A percentile compares a stretch with the other conserved stretches of the same genome.
Conservation (phyloP, 2,113 vertebrate species). For the Cricetomys ansorgei region DNA sequence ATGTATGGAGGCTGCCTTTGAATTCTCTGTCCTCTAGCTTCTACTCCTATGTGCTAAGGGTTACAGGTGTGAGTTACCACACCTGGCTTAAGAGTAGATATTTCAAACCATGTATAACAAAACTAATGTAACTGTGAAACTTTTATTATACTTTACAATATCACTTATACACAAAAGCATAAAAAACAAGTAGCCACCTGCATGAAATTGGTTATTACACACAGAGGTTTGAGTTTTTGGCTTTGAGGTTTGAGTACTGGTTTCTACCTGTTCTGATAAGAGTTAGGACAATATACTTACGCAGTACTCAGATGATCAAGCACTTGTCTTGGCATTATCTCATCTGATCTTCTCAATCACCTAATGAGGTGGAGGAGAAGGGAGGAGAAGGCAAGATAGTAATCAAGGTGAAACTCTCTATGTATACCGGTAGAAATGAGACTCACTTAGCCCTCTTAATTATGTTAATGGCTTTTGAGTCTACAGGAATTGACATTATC, state of each 20-base stretch:
- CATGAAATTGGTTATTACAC: slow-evolving; percentile 9
- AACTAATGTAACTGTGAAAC: background rate
- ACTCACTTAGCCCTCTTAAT: background rate
- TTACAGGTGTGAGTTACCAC: background rate
- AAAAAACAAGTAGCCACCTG: background rate
- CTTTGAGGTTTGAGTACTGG: background rate
- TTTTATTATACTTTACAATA: background rate
- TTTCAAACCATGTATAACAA: background rate
- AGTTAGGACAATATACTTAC: background rate
- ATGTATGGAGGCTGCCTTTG: background rate
- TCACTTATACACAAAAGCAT: background rate
- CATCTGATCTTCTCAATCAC: background rate
- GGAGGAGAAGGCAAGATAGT: background rate
- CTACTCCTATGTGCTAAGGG: background rate
- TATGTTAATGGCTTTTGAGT: background rate
- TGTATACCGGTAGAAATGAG: background rate
- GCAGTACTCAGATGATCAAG: slow-evolving; percentile 1
- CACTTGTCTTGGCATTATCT: background rate
- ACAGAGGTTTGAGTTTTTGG: too few species aligned
- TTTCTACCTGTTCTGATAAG: background rate
- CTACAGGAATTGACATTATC: background rate
- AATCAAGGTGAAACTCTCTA: slow-evolving; percentile 1
- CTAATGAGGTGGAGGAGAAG: background rate
- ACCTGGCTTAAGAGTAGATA: background rate
- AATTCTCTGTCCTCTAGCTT: background rate